Evolutionary conservation across 2,888 invertebrate genomes (phyloP).

Genomic region (Geotrupes spiniger): DNA sequence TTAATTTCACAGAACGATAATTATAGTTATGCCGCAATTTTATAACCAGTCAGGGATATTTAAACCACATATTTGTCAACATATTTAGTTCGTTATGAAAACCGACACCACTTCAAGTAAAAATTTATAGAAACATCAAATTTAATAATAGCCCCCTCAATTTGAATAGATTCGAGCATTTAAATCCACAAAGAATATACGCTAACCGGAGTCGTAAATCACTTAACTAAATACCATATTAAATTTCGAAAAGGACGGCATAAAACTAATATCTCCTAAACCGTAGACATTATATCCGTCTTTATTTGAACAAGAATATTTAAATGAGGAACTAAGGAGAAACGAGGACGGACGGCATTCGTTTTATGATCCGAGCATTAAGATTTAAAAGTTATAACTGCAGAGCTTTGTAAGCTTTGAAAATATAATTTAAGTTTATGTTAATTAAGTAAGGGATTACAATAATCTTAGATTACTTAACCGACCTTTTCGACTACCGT

Average conservation of each 20-base stretch:
- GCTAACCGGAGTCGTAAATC: conserved; percentile 42
- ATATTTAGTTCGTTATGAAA: no score
- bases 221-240: conserved; percentile 38
- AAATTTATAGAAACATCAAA: background rate
- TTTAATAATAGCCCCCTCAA: background rate
- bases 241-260: conserved; percentile 34
- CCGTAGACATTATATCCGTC: conserved; percentile 8
- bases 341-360: conserved; percentile 10
- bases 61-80: no score
- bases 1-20: no score
- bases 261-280: conserved; percentile 19
- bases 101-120: no score
- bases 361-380: conserved; percentile 17
- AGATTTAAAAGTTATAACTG: conserved; percentile 17
- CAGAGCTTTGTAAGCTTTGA: conserved; percentile 27
- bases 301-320: conserved; percentile 13
- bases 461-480: conserved; percentile 28
- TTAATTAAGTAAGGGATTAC: conserved; percentile 37
- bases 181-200: conserved; percentile 40
- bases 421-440: conserved; percentile 34
- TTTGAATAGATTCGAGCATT: conserved; percentile 11
- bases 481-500: conserved; percentile 1
- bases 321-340: conserved; percentile 6
- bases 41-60: background rate
- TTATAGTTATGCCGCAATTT: conserved; percentile 1